Conservation (phyloP, 2,888 invertebrate genomes). For the Archips crataeganus region DNA sequence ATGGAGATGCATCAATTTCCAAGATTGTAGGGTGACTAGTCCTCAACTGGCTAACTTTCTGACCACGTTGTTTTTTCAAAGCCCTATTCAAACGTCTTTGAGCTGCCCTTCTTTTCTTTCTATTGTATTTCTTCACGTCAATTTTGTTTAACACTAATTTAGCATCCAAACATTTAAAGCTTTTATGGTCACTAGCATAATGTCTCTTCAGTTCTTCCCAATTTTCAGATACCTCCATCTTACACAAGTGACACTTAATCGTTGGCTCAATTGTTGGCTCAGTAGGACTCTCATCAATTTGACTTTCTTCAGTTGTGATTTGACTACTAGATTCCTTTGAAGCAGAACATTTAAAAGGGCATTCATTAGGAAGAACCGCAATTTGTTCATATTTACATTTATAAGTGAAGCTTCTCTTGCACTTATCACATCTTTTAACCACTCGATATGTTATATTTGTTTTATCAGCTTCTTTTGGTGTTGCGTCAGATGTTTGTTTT, state of each 20-base stretch:
- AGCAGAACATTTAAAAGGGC: slow-evolving; percentile 68
- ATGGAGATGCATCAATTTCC: slow-evolving; percentile 41
- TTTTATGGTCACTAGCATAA: slow-evolving; percentile 65
- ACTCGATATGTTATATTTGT: slow-evolving; percentile 57
- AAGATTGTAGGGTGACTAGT: not conserved
- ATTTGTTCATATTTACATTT: slow-evolving; percentile 69
- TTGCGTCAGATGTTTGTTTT: not conserved
- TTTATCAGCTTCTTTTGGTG: slow-evolving; percentile 29
- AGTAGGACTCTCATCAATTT: slow-evolving; percentile 31
- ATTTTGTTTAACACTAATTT: slow-evolving; percentile 60
- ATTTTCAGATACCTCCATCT: slow-evolving; percentile 58
- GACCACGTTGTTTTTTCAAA: slow-evolving; percentile 10
- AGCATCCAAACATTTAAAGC: slow-evolving; percentile 67
- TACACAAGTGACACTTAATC: slow-evolving; percentile 69
- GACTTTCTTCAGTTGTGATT: slow-evolving; percentile 39
- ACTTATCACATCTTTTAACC: slow-evolving; percentile 70
- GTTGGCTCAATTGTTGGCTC: slow-evolving; percentile 46
- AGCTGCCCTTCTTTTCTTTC: slow-evolving; percentile 38
- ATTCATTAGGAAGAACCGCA: slow-evolving; percentile 63
- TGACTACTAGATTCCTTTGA: slow-evolving; percentile 43
- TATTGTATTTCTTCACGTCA: slow-evolving; percentile 53
- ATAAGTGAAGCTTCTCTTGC: slow-evolving; percentile 68
- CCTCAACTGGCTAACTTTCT: slow-evolving; percentile 2
- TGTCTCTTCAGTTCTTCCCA: slow-evolving; percentile 73
- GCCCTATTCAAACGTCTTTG: slow-evolving; percentile 38